These are phyloP conservation scores for Micrastur ruficollis DNA, from an alignment of 2,797 vertebrate genomes.

Conservation along the genomic window DNA sequence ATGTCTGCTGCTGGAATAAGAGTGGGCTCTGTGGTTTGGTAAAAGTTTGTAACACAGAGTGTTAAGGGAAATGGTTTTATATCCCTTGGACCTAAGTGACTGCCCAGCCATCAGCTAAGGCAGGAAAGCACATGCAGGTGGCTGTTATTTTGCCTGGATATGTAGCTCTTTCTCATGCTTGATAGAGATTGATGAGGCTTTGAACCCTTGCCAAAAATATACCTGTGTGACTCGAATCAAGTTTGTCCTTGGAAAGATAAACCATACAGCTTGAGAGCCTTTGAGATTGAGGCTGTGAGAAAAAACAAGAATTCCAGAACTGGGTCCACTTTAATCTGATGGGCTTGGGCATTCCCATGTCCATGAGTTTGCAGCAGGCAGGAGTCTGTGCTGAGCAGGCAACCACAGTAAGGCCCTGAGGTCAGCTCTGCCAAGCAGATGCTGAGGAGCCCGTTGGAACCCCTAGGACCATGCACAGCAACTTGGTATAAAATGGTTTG, in stretches of 20 bases:
- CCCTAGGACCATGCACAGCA: background rate
- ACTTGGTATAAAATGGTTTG: background rate
- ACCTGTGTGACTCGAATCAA: background rate
- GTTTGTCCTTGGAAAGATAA: background rate
- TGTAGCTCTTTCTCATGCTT: background rate
- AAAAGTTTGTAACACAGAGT: background rate
- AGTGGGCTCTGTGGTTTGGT: background rate
- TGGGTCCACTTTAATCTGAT: background rate
- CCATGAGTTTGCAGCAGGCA: background rate
- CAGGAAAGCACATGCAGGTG: background rate
- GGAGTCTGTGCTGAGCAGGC: accelerated
- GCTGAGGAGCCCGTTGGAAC: background rate
- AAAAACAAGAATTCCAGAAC: background rate
- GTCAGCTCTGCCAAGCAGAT: background rate
- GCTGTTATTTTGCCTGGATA: background rate
- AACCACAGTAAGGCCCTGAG: background rate
- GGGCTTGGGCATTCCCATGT: background rate
- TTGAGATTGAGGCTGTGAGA: background rate
- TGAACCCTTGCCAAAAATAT: background rate
- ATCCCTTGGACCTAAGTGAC: background rate
- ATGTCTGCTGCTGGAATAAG: background rate
- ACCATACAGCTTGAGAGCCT: background rate
- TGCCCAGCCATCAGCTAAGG: background rate
- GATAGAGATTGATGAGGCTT: background rate
- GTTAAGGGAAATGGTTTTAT: background rate